Base-by-base conservation (phyloP, 2,797 vertebrate species). In the Gobio occitaniae region DNA sequence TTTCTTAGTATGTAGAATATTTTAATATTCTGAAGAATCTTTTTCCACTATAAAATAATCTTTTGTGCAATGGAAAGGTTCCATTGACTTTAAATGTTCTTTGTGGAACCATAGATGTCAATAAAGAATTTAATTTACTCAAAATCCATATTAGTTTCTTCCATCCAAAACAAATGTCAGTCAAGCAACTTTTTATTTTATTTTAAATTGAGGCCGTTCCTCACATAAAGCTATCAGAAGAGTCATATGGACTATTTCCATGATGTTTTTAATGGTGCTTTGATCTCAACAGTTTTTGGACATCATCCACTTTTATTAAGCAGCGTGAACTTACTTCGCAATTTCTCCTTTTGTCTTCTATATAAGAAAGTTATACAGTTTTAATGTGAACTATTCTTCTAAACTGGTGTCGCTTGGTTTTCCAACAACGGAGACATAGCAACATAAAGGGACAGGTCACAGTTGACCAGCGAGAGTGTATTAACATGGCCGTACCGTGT, bases 381-480 rank as follows among this genome's bases (percentile, higher is more conserved):
- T 75, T 36, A 13, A 54, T 6, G 70, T 19, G 70, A 32, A 29
- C 25, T 38, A 21, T 56, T 1, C 3, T 15, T 56, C 52, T 38
- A 38, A 63, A 36, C 29, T 48, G 25, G 25, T 36, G 10, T 61
- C 10, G 76, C 36, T 38, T 56, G 71, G 38, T 65, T 72, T 54
- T 41, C 38, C 38, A 29, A 68, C 38, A 54, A 69, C 6, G 71
- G 75, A 66, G 52, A 50, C 29, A 66, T 25, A 72, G 29, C 48
- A 25, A 56, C 50, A 79, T 32, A 83, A 66, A 71, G 25, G n/a
- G 47, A 61, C 52, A 83, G 88, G 86, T 90, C 89, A 84, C 74
- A 81, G 66, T 63, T 86, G 86, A 86, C 82, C 69, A 84, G 81
- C 4, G 44, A 70, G 63, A 76, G 41, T 77, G 70, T 70, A 80